Percentiles rank a stretch among this genome's conserved stretches.
Conservation (phyloP, 2,888 invertebrate genomes). For the Macrophya alboannulata region DNA sequence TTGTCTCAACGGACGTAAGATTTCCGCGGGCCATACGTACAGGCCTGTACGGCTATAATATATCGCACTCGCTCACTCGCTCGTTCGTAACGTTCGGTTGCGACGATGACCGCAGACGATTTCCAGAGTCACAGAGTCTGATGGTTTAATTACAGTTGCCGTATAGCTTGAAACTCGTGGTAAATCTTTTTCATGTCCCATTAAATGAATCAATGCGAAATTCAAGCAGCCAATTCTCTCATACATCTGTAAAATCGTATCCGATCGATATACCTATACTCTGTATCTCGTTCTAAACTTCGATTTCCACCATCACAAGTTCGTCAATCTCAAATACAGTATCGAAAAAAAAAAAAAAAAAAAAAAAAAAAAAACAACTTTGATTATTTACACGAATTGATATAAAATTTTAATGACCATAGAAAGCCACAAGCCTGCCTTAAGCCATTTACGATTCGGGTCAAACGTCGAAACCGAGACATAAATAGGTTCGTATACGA, state of each 20-base stretch:
- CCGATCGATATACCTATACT: not conserved
- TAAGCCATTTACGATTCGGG: not conserved
- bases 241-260: not conserved
- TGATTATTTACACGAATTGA: not conserved
- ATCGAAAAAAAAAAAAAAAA: not conserved
- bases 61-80: slow-evolving; percentile 13
- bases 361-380: not conserved
- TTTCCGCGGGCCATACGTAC: slow-evolving; percentile 50
- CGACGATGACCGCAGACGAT: slow-evolving; percentile 53
- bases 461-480: slow-evolving; percentile 26
- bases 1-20: slow-evolving; percentile 55
- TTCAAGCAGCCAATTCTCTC: not conserved
- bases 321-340: not conserved
- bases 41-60: not conserved
- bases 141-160: slow-evolving; percentile 66
- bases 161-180: slow-evolving; percentile 64
- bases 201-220: slow-evolving; percentile 62
- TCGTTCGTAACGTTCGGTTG: not conserved
- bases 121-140: slow-evolving; percentile 54
- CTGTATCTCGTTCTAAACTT: not conserved
- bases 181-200: slow-evolving; percentile 72
- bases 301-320: not conserved
- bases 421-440: too few species aligned
- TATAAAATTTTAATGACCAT: too few species aligned
- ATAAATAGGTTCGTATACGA: slow-evolving; percentile 26